A percentile compares a stretch with the other conserved stretches of the same genome.
Conservation (phyloP, 2,797 vertebrate species). For the Mycteria americana region DNA sequence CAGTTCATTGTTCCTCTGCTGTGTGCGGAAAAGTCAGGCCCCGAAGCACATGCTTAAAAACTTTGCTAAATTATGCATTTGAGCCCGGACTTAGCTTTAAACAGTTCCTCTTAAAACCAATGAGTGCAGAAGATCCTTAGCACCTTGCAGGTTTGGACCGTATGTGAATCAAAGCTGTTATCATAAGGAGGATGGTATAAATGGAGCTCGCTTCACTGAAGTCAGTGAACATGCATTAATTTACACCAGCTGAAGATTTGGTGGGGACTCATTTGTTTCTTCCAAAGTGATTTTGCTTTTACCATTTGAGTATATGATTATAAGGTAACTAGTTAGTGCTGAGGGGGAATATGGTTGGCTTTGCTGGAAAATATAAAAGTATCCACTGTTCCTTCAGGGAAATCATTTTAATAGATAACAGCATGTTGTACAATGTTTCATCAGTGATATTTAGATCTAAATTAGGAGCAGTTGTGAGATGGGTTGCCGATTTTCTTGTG, state of each 20-base stretch:
- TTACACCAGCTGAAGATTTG: not conserved
- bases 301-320: slow-evolving; percentile 51
- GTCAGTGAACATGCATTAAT: not conserved
- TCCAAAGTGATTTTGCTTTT: slow-evolving; percentile 6
- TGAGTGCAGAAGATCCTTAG: not conserved
- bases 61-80: not conserved
- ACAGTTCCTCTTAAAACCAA: not conserved
- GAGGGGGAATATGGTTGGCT: slow-evolving; percentile 72
- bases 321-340: slow-evolving; percentile 63
- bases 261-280: not conserved
- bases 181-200: not conserved
- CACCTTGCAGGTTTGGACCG: not conserved
- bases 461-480: slow-evolving; percentile 86
- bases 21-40: not conserved
- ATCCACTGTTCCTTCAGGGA: slow-evolving; percentile 81
- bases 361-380: slow-evolving; percentile 77
- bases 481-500: slow-evolving; percentile 82
- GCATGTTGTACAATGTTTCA: slow-evolving; percentile 86
- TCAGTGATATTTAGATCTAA: slow-evolving; percentile 86
- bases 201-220: not conserved
- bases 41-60: not conserved
- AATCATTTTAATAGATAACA: slow-evolving; percentile 87
- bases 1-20: not conserved
- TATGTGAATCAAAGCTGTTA: not conserved
- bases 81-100: not conserved